Conservation (phyloP, 1,140 invertebrate genomes). For the Pogonus chalceus region DNA sequence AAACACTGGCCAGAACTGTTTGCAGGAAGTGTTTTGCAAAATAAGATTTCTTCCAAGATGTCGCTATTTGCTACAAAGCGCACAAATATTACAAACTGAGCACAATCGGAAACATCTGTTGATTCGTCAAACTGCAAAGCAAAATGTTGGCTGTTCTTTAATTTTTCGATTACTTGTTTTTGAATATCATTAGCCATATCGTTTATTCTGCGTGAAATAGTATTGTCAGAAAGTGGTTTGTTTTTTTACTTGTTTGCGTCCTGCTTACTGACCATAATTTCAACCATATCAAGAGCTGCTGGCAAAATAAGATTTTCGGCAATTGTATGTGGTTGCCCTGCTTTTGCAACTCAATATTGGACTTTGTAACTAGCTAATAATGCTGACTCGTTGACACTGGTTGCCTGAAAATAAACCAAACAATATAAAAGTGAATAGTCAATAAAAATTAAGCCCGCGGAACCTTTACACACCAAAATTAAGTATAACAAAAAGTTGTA, state of each 20-base stretch:
- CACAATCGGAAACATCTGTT: no score
- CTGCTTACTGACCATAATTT: conserved; percentile 25
- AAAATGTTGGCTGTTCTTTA: no score
- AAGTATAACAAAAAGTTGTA: no score
- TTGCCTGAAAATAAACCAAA: no score
- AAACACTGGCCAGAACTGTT: conserved; percentile 21
- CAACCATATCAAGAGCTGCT: conserved; percentile 26
- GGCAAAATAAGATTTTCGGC: conserved; percentile 31
- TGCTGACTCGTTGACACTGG: no score
- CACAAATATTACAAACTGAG: conserved; percentile 25
- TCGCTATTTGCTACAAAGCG: conserved; percentile 20
- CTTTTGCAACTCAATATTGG: conserved; percentile 25
- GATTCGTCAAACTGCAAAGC: no score
- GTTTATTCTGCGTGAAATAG: no score
- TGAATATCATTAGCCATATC: no score
- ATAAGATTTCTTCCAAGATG: conserved; percentile 23
- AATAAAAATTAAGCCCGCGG: no score
- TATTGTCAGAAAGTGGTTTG: not conserved
- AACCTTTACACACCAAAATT: no score
- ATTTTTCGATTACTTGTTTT: no score
- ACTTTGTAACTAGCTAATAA: conserved; percentile 26
- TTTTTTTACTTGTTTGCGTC: not conserved
- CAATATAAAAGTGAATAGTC: no score
- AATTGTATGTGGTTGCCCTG: conserved; percentile 31
- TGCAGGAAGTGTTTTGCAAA: conserved; percentile 23